These are phyloP conservation scores for Syritta pipiens DNA, from an alignment of 2,888 invertebrate genomes.

Conservation along the genomic window DNA sequence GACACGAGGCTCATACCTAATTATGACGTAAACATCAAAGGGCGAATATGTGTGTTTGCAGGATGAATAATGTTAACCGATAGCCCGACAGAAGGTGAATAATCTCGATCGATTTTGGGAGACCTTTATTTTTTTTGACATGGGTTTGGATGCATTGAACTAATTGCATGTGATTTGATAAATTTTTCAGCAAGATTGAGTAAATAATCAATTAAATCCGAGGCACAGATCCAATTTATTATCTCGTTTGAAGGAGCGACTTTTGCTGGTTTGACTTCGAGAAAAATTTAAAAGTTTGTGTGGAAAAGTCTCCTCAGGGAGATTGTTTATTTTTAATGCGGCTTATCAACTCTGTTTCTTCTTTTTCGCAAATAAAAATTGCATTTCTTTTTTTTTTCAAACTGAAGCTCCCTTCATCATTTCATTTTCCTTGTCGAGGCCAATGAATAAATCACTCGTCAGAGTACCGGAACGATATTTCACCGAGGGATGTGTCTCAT, in stretches of 20 bases:
- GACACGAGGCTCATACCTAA: constrained; percentile 9
- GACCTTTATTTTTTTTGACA: neutral
- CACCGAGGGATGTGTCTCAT: constrained; percentile 3
- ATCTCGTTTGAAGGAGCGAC: constrained; percentile 13
- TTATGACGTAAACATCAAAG: constrained; percentile 24
- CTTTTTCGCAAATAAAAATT: neutral
- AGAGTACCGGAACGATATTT: constrained; percentile 15
- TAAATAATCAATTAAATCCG: constrained; percentile 40
- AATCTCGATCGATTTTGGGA: too few relatives aligned
- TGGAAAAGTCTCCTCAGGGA: constrained; percentile 8
- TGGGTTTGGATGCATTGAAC: constrained; percentile 31
- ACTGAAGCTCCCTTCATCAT: neutral
- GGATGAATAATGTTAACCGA: neutral
- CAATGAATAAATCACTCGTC: constrained; percentile 50
- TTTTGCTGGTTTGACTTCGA: neutral
- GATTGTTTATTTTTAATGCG: constrained; percentile 44
- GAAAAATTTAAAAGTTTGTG: constrained; percentile 11
- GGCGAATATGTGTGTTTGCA: neutral
- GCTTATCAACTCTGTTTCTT: constrained; percentile 43
- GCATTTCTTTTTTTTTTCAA: neutral
- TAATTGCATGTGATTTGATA: constrained; percentile 34
- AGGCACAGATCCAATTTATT: constrained; percentile 18
- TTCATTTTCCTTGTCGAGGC: neutral
- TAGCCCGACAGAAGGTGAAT: too few relatives aligned
- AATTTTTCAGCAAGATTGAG: neutral